Conservation (phyloP, 2,797 vertebrate species). For the Spondyliosoma cantharus region DNA sequence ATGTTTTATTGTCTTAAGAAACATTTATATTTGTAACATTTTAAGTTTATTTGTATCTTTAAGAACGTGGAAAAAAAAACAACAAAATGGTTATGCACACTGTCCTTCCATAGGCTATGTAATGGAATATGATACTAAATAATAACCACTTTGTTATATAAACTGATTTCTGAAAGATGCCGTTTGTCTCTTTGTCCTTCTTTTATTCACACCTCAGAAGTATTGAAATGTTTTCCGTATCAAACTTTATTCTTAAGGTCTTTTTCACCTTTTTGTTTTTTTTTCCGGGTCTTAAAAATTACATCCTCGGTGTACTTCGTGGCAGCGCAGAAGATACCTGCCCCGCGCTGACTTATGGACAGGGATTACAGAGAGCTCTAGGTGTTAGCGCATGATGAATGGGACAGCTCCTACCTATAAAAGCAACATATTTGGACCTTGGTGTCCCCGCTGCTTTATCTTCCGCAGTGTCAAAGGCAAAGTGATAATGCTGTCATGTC, state of each 20-base stretch:
- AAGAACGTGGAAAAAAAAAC: constrained; percentile 57
- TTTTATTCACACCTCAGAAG: not conserved
- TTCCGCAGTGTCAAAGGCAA: constrained; percentile 70
- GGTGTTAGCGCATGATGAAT: constrained; percentile 75
- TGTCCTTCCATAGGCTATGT: constrained; percentile 79
- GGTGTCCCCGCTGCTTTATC: constrained; percentile 72
- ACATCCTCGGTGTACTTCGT: constrained; percentile 33
- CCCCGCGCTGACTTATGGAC: constrained; percentile 68
- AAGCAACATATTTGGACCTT: constrained; percentile 75
- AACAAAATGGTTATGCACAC: constrained; percentile 76
- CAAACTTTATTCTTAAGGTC: not conserved
- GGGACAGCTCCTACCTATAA: constrained; percentile 67
- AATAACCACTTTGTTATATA: constrained; percentile 86
- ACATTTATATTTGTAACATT: constrained; percentile 87
- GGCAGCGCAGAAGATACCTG: constrained; percentile 51
- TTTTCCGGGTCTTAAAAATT: constrained; percentile 18
- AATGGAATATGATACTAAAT: constrained; percentile 81
- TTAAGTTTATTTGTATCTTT: constrained; percentile 84
- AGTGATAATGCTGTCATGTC: constrained; percentile 74
- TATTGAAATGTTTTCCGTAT: not conserved
- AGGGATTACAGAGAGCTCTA: constrained; percentile 59
- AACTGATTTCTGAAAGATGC: constrained; percentile 74
- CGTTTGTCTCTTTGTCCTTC: constrained; percentile 53
- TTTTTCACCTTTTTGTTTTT: constrained; percentile 28
- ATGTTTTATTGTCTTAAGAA: constrained; percentile 82